These are phyloP conservation scores for Acanthopleura granulata DNA, from an alignment of 2,888 invertebrate species.

Conservation along the genomic window DNA sequence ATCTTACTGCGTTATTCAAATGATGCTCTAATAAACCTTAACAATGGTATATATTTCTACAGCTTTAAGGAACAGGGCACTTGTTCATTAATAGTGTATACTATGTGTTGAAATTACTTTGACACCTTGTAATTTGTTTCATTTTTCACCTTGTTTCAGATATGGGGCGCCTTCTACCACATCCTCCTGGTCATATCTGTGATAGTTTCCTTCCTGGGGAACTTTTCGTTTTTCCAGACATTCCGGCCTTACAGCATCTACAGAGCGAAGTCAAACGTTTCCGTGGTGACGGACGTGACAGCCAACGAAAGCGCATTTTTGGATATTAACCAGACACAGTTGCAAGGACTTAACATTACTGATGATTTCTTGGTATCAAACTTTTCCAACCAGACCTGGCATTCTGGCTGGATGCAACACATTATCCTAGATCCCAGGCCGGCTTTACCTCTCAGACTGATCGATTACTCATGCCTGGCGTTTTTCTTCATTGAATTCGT, in stretches of 20 bases:
- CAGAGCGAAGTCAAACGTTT: neutral
- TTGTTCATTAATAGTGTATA: too few relatives aligned
- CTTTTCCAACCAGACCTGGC: neutral
- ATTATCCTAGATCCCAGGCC: conserved; percentile 4
- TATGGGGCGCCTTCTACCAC: conserved; percentile 9
- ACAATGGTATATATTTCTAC: too few relatives aligned
- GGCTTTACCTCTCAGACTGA: neutral
- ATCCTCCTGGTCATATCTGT: neutral
- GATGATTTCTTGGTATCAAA: neutral
- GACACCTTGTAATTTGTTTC: neutral
- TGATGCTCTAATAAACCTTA: too few relatives aligned
- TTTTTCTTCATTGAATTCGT: conserved; percentile 16
- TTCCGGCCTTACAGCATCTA: neutral
- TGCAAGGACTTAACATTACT: neutral
- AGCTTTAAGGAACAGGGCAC: too few relatives aligned
- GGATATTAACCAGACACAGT: neutral
- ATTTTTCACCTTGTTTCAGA: neutral
- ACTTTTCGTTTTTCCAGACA: neutral
- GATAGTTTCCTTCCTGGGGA: conserved; percentile 5
- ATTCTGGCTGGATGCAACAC: neutral
- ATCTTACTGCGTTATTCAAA: too few relatives aligned
- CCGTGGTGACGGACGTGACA: neutral
- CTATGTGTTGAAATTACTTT: too few relatives aligned
- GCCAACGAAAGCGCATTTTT: neutral
- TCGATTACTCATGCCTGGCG: neutral